Base-by-base conservation (phyloP, 2,888 invertebrate genomes). In the Mesoligia furuncula region DNA sequence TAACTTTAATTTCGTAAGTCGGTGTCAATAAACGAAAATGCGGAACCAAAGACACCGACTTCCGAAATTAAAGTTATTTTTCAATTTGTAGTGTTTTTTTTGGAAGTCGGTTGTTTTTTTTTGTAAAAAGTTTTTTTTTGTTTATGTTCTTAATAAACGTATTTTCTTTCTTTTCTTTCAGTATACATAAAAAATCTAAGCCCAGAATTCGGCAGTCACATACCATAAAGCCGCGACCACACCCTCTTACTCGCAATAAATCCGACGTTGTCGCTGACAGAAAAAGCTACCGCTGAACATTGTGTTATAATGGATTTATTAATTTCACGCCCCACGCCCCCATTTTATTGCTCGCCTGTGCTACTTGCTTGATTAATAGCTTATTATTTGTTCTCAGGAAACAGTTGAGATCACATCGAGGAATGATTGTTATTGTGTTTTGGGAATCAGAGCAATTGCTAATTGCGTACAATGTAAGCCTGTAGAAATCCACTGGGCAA, bases 251-350 rank as follows among this genome's bases (percentile, higher is more conserved):
- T 91, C 87, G 92, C 91, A 91, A 95, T 95, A 95, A 95, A 94
- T 95, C 93, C 90, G 87, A 87, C 87, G 90, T 92, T 93, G 95
- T 95, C 94, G 92, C 93, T 90, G 91, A 92, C 95, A 95, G 94
- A 95, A 95, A 95, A 95, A 95, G 91, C 93, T 91, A 87, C 88
- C 88, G 80, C 88, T 84, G 91, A 93, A 93, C 94, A 94, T 90
- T 92, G 91, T 91, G 94, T 94, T 92, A 94, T 95, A 95, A 95
- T 94, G 93, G 94, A 94, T 95, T 95, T 95, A 95, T 95, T 95
- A 95, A 95, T 95, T 95, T 94, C 91, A 94, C 94, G 91, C 92
- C 91, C 88, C 75, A 82, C 81, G 80, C 87, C 85, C 79, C 85
- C 81, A 85, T 88, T 88, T 90, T 90, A 92, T 91, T 90, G 89